Percentiles rank a stretch among this genome's conserved stretches.
Conservation (phyloP, 2,113 vertebrate genomes). For the Misgurnus anguillicaudatus region DNA sequence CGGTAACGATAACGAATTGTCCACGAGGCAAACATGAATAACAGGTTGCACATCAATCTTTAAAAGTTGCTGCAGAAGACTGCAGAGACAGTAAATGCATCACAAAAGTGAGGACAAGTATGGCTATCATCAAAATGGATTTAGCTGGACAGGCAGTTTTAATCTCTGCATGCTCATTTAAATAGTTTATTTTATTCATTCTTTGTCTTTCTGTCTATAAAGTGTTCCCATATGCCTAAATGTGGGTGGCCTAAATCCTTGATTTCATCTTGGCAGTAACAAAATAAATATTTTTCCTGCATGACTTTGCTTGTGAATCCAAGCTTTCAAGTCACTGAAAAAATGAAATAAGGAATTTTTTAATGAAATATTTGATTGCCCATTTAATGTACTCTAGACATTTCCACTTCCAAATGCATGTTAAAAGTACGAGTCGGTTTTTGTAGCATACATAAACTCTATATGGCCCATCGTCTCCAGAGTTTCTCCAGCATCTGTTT, state of each 20-base stretch:
- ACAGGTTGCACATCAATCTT: neutral
- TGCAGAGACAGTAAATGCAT: neutral
- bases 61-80: too few relatives aligned
- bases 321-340: slow-evolving; percentile 41
- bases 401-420: neutral
- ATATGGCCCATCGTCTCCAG: neutral
- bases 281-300: slow-evolving; percentile 42
- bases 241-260: slow-evolving; percentile 57
- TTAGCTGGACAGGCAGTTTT: slow-evolving; percentile 28
- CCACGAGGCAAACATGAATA: neutral
- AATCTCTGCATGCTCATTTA: slow-evolving; percentile 39
- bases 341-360: slow-evolving; percentile 30
- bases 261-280: slow-evolving; percentile 55
- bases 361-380: slow-evolving; percentile 21
- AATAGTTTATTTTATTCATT: slow-evolving; percentile 39
- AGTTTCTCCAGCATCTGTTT: slow-evolving; percentile 38
- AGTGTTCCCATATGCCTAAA: slow-evolving; percentile 61
- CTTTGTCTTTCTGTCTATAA: slow-evolving; percentile 31
- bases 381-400: slow-evolving; percentile 12
- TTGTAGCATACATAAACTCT: neutral
- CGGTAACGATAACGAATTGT: neutral
- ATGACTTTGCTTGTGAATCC: slow-evolving; percentile 31
- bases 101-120: slow-evolving; percentile 10
- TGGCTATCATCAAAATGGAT: slow-evolving; percentile 21
- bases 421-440: slow-evolving; percentile 15